Conservation (phyloP, 2,797 vertebrate species). For the Xenentodon cancila region DNA sequence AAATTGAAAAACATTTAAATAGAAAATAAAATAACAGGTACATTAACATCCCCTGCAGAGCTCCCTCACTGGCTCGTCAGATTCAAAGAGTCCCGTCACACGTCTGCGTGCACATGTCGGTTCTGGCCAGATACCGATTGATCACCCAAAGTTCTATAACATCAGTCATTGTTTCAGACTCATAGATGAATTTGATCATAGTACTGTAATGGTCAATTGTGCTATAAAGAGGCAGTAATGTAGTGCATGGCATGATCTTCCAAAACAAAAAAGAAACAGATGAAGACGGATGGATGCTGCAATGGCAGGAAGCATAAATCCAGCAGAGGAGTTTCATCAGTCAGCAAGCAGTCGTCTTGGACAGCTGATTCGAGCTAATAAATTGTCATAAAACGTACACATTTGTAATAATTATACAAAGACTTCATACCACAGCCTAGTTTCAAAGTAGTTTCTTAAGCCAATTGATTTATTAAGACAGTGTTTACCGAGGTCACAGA, state of each 20-base stretch:
- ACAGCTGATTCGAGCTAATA: background rate
- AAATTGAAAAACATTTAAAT: background rate
- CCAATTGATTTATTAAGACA: too few species aligned
- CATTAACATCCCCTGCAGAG: slow-evolving; percentile 6
- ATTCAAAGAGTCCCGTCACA: slow-evolving; percentile 35
- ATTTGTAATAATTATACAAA: too few species aligned
- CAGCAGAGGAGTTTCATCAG: background rate
- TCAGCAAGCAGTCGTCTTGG: background rate
- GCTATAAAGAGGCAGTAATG: slow-evolving; percentile 59
- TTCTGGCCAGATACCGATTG: slow-evolving; percentile 63
- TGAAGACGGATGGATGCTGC: background rate
- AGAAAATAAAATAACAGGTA: background rate
- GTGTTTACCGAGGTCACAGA: too few species aligned
- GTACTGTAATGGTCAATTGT: slow-evolving; percentile 59
- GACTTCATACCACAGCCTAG: too few species aligned
- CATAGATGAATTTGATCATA: slow-evolving; percentile 63
- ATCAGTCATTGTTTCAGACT: slow-evolving; percentile 66
- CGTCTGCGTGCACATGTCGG: slow-evolving; percentile 47
- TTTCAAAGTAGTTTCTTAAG: too few species aligned
- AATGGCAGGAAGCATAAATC: background rate
- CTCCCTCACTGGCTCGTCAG: slow-evolving; percentile 27
- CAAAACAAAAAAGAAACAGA: background rate
- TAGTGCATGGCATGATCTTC: slow-evolving; percentile 21
- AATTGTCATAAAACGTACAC: background rate
- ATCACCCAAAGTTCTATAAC: slow-evolving; percentile 64